Base-by-base conservation (phyloP, 2,888 invertebrate genomes). In the Ophion ventricosus region DNA sequence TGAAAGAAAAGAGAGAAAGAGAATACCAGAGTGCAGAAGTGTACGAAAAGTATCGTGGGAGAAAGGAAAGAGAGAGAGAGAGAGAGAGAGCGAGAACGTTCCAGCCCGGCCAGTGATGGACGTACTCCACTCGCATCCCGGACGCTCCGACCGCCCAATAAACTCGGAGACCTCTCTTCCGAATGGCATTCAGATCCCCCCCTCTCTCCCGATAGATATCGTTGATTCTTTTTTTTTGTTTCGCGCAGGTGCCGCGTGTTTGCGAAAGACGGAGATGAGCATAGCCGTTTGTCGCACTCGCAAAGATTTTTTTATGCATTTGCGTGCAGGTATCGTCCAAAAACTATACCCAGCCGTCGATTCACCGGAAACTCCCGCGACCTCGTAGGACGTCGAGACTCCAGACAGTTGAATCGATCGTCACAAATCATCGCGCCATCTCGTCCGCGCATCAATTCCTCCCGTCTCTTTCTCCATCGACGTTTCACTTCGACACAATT, bases 41-140 rank as follows among this genome's bases (percentile, higher is more conserved):
- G 73, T 61, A 74, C 43, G 64, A 75, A 69, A 74, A 77, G 59
- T 75, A 76, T 66, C 64, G 59, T 69, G 67, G 59, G 66, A 67
- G 77, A 69, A 67, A 77, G 59, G 40, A 43, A 10, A 23, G 67
- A 56, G 70, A 70, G 74, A 54, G 66, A 74, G 29, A 49, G 29
- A 75, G 54, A 69, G 49, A 76, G 64, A 49, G 56, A 70, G 64
- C 49, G 76, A 66, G 77, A 80, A 83, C 75, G 77, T 82, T 74
- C 70, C 74, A 77, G 80, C 70, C 69, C 74, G 59, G 72, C 84
- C 90, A 90, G 89, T 91, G 91, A 92, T 91, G 91, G 91, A 92
- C 91, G 91, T 90, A 90, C 89, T 89, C 87, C 74, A 85, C 88
- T 87, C 86, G 87, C 88, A 83, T 86, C 83, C 85, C 85, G 86